Percentiles rank a stretch among this genome's conserved stretches.
Evolutionary conservation across 2,113 vertebrate species (phyloP).

Genomic region (Dasypus novemcinctus): DNA sequence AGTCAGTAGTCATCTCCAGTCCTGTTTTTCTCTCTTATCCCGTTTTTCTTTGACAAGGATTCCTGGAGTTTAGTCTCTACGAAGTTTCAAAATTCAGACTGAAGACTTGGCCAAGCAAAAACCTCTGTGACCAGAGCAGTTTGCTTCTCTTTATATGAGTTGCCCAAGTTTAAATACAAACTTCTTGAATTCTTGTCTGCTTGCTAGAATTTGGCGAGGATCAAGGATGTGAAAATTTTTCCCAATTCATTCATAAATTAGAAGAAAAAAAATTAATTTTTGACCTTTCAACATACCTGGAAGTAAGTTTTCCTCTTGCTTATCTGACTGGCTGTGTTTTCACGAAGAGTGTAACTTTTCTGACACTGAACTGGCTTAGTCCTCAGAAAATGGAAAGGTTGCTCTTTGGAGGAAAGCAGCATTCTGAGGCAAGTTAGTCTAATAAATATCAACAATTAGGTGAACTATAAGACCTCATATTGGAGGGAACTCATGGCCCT

Average conservation of each 20-base stretch:
- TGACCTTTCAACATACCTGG: slow-evolving; percentile 69
- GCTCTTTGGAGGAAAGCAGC: not conserved
- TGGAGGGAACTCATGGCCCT: not conserved
- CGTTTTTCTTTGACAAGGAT: slow-evolving; percentile 30
- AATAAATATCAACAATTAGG: not conserved
- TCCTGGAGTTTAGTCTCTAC: slow-evolving; percentile 53
- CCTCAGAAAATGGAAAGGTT: slow-evolving; percentile 41
- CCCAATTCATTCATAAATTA: slow-evolving; percentile 72
- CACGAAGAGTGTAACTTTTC: not conserved
- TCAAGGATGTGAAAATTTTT: slow-evolving; percentile 31
- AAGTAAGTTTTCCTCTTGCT: slow-evolving; percentile 17
- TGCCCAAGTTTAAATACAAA: slow-evolving; percentile 62
- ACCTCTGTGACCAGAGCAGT: slow-evolving; percentile 59
- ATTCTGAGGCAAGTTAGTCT: not conserved
- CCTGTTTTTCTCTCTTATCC: not conserved
- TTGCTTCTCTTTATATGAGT: slow-evolving; percentile 64
- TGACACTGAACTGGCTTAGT: not conserved
- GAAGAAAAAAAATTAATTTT: slow-evolving; percentile 59
- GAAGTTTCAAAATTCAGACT: slow-evolving; percentile 47
- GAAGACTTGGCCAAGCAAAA: slow-evolving; percentile 67
- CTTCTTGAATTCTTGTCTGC: slow-evolving; percentile 58
- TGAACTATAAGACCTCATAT: not conserved
- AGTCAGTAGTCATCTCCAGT: not conserved
- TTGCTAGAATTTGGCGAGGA: slow-evolving; percentile 72
- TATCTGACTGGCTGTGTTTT: not conserved